Conservation (phyloP, 2,113 vertebrate species). For the Dascyllus trimaculatus region DNA sequence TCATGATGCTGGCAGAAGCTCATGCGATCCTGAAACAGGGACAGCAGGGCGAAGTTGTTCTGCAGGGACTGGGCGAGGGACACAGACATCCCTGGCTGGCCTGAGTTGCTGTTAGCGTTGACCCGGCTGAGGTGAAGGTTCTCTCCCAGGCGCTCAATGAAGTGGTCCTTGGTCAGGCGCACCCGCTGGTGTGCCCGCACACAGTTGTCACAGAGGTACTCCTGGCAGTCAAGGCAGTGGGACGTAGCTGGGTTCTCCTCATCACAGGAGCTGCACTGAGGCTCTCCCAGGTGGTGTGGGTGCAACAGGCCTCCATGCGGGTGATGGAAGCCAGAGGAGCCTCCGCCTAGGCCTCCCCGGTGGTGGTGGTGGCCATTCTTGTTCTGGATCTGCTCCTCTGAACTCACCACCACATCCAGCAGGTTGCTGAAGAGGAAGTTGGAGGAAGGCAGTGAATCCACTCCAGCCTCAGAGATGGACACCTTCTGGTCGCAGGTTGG, state of each 20-base stretch:
- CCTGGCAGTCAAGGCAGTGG: slow-evolving; percentile 94
- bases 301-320: slow-evolving; percentile 81
- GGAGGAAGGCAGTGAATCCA: slow-evolving; percentile 93
- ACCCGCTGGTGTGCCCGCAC: slow-evolving; percentile 94
- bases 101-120: slow-evolving; percentile 65
- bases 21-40: slow-evolving; percentile 89
- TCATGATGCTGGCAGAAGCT: slow-evolving; percentile 90
- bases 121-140: slow-evolving; percentile 71
- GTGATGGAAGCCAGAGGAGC: slow-evolving; percentile 76
- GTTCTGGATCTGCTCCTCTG: slow-evolving; percentile 85
- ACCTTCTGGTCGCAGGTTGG: slow-evolving; percentile 94
- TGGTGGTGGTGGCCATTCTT: slow-evolving; percentile 77
- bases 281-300: slow-evolving; percentile 82
- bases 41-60: slow-evolving; percentile 89
- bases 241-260: slow-evolving; percentile 91
- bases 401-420: slow-evolving; percentile 91
- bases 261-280: slow-evolving; percentile 92
- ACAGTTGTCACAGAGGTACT: slow-evolving; percentile 94
- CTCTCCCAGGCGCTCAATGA: slow-evolving; percentile 89
- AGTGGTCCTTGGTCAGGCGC: slow-evolving; percentile 95
- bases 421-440: slow-evolving; percentile 95
- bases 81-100: slow-evolving; percentile 66
- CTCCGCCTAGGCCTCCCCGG: slow-evolving; percentile 67
- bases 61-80: slow-evolving; percentile 87
- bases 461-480: slow-evolving; percentile 91